These are phyloP conservation scores for Urechis unicinctus DNA, from an alignment of 2,888 invertebrate species.

Conservation along the genomic window DNA sequence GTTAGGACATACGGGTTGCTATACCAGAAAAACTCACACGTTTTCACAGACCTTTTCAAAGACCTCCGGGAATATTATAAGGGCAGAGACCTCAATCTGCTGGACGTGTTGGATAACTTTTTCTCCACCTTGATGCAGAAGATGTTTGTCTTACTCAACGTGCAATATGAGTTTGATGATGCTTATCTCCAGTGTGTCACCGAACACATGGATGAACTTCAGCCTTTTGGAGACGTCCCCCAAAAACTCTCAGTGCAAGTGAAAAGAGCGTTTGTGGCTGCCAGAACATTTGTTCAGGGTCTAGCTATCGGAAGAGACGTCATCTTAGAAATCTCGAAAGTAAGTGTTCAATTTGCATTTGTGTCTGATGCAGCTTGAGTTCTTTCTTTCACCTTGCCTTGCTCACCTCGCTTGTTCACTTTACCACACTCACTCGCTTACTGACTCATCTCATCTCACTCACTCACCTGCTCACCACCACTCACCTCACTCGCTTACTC, in stretches of 20 bases:
- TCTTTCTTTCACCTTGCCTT: slow-evolving; percentile 2
- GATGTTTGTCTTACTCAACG: slow-evolving; percentile 83
- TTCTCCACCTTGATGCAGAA: slow-evolving; percentile 87
- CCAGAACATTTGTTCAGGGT: slow-evolving; percentile 86
- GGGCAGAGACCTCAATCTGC: slow-evolving; percentile 62
- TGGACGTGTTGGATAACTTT: slow-evolving; percentile 83
- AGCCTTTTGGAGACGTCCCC: slow-evolving; percentile 92
- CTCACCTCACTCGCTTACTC: too few relatives aligned
- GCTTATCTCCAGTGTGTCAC: slow-evolving; percentile 76
- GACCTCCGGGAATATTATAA: slow-evolving; percentile 87
- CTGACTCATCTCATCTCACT: too few relatives aligned
- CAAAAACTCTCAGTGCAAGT: slow-evolving; percentile 83
- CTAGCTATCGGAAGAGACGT: slow-evolving; percentile 75
- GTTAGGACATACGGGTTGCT: slow-evolving; percentile 88
- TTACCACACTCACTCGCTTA: too few relatives aligned
- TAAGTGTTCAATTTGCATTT: slow-evolving; percentile 17
- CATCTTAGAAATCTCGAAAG: slow-evolving; percentile 53
- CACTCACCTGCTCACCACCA: too few relatives aligned
- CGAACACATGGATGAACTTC: slow-evolving; percentile 84
- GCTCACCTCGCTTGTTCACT: too few relatives aligned
- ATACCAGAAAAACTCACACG: slow-evolving; percentile 87
- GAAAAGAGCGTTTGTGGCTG: slow-evolving; percentile 87
- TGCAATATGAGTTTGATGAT: slow-evolving; percentile 83
- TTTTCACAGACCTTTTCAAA: slow-evolving; percentile 84
- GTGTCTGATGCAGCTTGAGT: background rate